Conservation (phyloP, 2,113 vertebrate species). For the Forbesichthys agassizii region DNA sequence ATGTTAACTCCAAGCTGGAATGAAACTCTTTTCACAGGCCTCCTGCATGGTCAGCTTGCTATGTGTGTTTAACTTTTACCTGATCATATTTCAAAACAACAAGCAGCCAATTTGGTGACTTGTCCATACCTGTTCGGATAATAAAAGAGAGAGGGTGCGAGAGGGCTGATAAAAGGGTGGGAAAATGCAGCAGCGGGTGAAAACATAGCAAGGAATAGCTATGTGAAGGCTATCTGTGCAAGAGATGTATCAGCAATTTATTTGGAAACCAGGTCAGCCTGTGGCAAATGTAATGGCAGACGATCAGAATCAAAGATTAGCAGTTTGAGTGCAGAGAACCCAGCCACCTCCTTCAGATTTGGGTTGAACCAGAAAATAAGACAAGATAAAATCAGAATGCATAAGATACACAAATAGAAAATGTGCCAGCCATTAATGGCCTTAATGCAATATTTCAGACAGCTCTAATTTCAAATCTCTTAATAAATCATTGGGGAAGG, state of each 20-base stretch:
- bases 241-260: constrained; percentile 45
- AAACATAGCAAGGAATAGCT: constrained; percentile 25
- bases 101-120: constrained; percentile 44
- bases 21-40: constrained; percentile 7
- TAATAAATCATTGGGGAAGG: too few relatives aligned
- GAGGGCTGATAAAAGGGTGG: constrained; percentile 15
- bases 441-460: background rate
- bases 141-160: constrained; percentile 49
- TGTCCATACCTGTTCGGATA: constrained; percentile 73
- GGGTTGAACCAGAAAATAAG: background rate
- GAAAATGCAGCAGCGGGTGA: constrained; percentile 31
- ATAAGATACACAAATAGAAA: constrained; percentile 2
- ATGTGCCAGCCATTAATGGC: background rate
- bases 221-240: constrained; percentile 35
- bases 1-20: constrained; percentile 13
- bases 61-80: constrained; percentile 47
- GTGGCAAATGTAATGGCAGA: constrained; percentile 27
- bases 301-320: constrained; percentile 58
- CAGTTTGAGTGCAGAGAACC: constrained; percentile 45
- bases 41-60: constrained; percentile 55
- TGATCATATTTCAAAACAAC: constrained; percentile 77
- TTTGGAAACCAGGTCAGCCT: constrained; percentile 65
- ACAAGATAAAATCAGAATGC: background rate
- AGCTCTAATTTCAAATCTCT: too few relatives aligned
- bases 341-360: background rate